Percentiles rank a stretch among this genome's conserved stretches.
These are phyloP conservation scores for Ctenopoma multispine DNA, from an alignment of 2,797 vertebrate genomes.

Conservation along the genomic window DNA sequence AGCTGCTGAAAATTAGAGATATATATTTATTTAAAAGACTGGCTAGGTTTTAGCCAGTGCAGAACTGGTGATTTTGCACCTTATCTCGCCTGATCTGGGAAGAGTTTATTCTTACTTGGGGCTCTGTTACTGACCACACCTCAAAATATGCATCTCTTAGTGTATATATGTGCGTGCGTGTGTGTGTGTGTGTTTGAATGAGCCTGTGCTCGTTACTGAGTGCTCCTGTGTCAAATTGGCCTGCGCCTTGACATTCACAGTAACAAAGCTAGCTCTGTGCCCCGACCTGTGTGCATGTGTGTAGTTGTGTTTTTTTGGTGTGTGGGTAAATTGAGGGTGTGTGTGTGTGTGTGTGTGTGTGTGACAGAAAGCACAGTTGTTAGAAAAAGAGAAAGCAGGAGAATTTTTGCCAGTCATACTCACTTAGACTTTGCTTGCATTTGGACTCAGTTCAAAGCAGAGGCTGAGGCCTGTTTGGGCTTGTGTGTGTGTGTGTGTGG, in stretches of 20 bases:
- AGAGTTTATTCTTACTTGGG: not conserved
- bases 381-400: constrained; percentile 45
- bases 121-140: not conserved
- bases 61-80: not conserved
- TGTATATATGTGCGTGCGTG: not conserved
- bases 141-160: constrained; percentile 8
- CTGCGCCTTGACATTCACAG: constrained; percentile 71
- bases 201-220: constrained; percentile 50
- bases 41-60: too few species aligned
- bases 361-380: constrained; percentile 14
- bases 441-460: constrained; percentile 61
- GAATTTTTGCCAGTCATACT: constrained; percentile 60
- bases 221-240: constrained; percentile 61
- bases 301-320: constrained; percentile 19
- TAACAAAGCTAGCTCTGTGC: constrained; percentile 78
- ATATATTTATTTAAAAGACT: too few species aligned
- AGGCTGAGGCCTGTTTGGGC: constrained; percentile 52
- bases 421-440: constrained; percentile 56
- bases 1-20: not conserved
- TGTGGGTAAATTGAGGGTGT: constrained; percentile 27
- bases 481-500: constrained; percentile 30
- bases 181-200: constrained; percentile 37
- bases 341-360: constrained; percentile 7
- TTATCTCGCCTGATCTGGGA: not conserved
- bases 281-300: constrained; percentile 54